These are phyloP conservation scores for Hylaeus anthracinus DNA, from an alignment of 1,140 invertebrate species.

Conservation along the genomic window DNA sequence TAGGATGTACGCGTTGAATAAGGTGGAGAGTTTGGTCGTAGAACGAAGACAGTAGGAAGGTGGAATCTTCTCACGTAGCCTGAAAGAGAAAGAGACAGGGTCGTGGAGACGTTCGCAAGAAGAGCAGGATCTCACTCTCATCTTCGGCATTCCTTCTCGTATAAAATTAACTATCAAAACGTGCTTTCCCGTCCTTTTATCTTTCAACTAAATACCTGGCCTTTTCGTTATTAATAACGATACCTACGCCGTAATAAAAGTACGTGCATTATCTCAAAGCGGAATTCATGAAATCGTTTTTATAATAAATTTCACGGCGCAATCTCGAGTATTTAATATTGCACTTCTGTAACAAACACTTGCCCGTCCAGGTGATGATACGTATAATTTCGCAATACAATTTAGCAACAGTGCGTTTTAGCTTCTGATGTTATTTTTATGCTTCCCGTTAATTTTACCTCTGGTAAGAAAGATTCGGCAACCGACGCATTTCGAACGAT, in stretches of 20 bases:
- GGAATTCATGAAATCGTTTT: constrained; percentile 41
- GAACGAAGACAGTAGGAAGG: constrained; percentile 14
- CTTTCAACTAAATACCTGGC: constrained; percentile 51
- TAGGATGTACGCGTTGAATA: constrained; percentile 1
- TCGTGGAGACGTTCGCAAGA: constrained; percentile 37
- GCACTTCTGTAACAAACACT: constrained; percentile 15
- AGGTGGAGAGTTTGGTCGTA: background rate
- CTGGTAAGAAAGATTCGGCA: too few relatives aligned
- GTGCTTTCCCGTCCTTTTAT: constrained; percentile 51
- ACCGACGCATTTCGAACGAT: too few relatives aligned
- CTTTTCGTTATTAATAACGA: constrained; percentile 63
- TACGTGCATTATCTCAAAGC: constrained; percentile 42
- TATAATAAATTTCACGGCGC: constrained; percentile 22
- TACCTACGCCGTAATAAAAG: constrained; percentile 29
- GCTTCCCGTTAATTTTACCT: background rate
- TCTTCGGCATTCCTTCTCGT: constrained; percentile 48
- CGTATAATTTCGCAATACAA: too few relatives aligned
- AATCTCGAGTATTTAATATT: constrained; percentile 25
- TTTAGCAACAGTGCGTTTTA: background rate
- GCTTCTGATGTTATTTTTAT: background rate
- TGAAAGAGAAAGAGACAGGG: constrained; percentile 6
- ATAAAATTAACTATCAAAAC: constrained; percentile 61
- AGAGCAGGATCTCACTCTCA: background rate
- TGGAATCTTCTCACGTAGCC: constrained; percentile 45
- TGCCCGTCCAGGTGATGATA: background rate